Evolutionary conservation across 1,140 invertebrate species (phyloP).

Genomic region (Diorhabda carinulata): DNA sequence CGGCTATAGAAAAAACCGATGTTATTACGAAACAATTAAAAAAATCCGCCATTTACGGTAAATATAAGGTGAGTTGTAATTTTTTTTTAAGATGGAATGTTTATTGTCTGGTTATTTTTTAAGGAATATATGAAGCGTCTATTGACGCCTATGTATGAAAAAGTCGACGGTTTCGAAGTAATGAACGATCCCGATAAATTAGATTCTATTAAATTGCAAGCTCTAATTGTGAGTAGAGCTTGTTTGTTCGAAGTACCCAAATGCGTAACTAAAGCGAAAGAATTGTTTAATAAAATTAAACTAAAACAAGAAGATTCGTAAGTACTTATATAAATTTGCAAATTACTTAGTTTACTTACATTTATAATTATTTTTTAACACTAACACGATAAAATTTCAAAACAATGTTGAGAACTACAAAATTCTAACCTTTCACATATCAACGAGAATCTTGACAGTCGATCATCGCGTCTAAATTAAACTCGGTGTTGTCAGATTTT

Average conservation of each 20-base stretch:
- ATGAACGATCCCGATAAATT: slow-evolving; percentile 49
- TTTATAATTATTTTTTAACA: too few relatives aligned
- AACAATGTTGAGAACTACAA: too few relatives aligned
- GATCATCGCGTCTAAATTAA: too few relatives aligned
- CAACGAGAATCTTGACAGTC: too few relatives aligned
- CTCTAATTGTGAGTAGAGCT: slow-evolving; percentile 56
- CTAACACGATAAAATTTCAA: too few relatives aligned
- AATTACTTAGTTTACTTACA: too few relatives aligned
- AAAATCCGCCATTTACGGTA: slow-evolving; percentile 52
- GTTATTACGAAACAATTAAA: slow-evolving; percentile 54
- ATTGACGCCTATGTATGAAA: slow-evolving; percentile 55
- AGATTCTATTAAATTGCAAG: slow-evolving; percentile 56
- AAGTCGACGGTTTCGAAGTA: slow-evolving; percentile 52
- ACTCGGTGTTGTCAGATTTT: too few relatives aligned
- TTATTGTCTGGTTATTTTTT: too few relatives aligned
- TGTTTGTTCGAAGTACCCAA: slow-evolving; percentile 59
- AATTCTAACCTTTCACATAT: too few relatives aligned
- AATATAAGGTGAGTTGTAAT: slow-evolving; percentile 51
- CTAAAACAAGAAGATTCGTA: slow-evolving; percentile 35
- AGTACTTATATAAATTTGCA: background rate
- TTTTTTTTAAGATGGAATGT: background rate
- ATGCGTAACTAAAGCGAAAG: slow-evolving; percentile 57
- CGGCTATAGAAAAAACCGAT: slow-evolving; percentile 57
- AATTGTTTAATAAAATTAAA: slow-evolving; percentile 59
- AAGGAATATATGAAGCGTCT: slow-evolving; percentile 58